Evolutionary conservation across 2,888 invertebrate genomes (phyloP), one percentile per base, ranked within the genome.

Genomic region (Heteropelma amictum): DNA sequence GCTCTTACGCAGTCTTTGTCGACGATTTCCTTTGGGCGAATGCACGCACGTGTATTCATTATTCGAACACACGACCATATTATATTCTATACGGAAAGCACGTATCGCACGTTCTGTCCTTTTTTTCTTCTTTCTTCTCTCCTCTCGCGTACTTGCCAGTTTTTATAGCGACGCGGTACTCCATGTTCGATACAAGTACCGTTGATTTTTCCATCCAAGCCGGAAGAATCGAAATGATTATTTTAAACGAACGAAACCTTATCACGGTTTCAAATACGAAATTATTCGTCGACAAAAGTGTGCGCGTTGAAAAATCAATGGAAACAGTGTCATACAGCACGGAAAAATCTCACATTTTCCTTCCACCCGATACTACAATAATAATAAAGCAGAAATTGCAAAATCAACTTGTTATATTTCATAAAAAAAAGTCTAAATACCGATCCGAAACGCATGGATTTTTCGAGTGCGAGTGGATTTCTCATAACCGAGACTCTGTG

Each of bases 1-100:
- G 28, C 63, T 42, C 51, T 42, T 42, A 67, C 64, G n/a, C 5
- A 14, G 30, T 54, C 54, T 33, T 45, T 45, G 65, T 61, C 53
- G 17, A 45, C 40, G 65, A n/a, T 65, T 72, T 72, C 60, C 65
- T 60, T 45, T 30, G 53, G 28, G 12, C 23, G 47, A 65, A 19
- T 45, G 12, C 40, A 47, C 51, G 56, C 58, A 64, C 49, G 12
- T 8, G 63, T 51, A 40, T 68, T 63, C 63, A 42, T 63, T 72
- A 67, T 67, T 56, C 68, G 42, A 73, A 63, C 42, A 67, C 67
- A 74, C 64, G 69, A 60, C 61, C 61, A 68, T 45, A 68, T 63
- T 63, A 56, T 45, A 10, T 28, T n/a, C 38, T 38, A 26, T 63
- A 53, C 69, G 73, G 68, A 69, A 74, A 64, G 69, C 73, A 74